These are phyloP conservation scores for Stenichneumon culpator DNA, from an alignment of 2,888 invertebrate genomes.

Conservation along the genomic window DNA sequence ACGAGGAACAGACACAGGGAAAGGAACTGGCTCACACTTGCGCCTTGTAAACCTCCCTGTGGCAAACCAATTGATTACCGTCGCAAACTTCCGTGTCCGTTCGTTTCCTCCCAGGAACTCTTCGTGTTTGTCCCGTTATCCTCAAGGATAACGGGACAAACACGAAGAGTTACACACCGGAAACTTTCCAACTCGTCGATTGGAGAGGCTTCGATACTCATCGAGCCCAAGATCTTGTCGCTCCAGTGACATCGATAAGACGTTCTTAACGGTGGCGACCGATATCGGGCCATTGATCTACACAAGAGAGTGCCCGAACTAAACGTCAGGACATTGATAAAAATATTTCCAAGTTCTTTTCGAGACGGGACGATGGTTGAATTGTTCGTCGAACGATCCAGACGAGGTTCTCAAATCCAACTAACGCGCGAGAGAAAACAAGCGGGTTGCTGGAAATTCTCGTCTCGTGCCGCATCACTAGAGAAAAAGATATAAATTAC, in stretches of 20 bases:
- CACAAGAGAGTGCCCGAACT: neutral
- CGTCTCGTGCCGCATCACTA: too few species aligned
- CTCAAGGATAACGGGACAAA: slow-evolving; percentile 1
- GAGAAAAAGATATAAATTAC: neutral
- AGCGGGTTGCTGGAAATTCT: too few species aligned
- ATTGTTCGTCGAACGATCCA: too few species aligned
- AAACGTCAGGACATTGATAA: too few species aligned
- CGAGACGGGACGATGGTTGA: too few species aligned
- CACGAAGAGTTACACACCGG: neutral
- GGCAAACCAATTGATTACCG: slow-evolving; percentile 62
- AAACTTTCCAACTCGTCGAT: neutral
- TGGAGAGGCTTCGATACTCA: neutral
- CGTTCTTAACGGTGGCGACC: neutral
- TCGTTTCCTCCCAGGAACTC: slow-evolving; percentile 39
- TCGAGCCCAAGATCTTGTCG: neutral
- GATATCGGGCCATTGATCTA: neutral
- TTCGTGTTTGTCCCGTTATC: slow-evolving; percentile 6
- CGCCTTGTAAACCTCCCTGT: slow-evolving; percentile 32
- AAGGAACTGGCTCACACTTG: slow-evolving; percentile 29
- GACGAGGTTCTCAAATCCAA: too few species aligned
- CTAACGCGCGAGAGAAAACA: too few species aligned
- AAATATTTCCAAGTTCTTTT: too few species aligned
- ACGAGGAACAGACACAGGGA: neutral
- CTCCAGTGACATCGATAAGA: neutral
- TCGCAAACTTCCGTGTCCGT: slow-evolving; percentile 41